Base-by-base conservation (phyloP, 2,113 vertebrate species). In the Chaenocephalus aceratus region DNA sequence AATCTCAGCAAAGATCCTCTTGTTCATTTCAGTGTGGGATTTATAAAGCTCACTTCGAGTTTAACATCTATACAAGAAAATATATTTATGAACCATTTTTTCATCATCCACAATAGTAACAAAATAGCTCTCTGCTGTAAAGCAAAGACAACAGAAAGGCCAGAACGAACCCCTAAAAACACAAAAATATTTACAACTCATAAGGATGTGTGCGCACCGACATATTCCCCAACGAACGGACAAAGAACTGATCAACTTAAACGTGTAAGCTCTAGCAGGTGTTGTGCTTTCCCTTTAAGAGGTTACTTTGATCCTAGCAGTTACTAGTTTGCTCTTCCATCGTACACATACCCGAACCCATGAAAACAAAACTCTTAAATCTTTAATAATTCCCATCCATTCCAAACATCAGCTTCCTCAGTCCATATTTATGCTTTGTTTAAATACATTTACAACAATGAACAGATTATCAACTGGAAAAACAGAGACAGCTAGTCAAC, bases 141-240 rank as follows among this genome's bases (percentile, higher is more conserved):
- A 74, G 60, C 45, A 80, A 70, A 83, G 15, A 77, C 79, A 69
- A 85, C 64, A 52, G 36, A 58, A 80, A 77, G 52, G 79, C 65
- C 48, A 75, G 58, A 48, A 69, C 15, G 45, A 6, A 75, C 30
- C 77, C 72, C 63, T 45, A 58, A 78, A 75, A 79, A 80, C 74
- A 69, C 52, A 68, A 54, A 75, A 85, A 81, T 92, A 94, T 93
- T 84, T 93, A 94, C 90, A 94, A 82, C 60, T 72, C 10, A 72
- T 75, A 52, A 81, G 75, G 62, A 87, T 62, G 75, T 84, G 79
- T 84, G 79, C 4, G 36, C 59, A 41, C 26, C 4, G 16, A 77
- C 68, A 45, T 57, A 83, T 68, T 53, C 77, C 52, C 52, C 56
- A 8, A 75, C 58, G 54, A 41, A 82, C 57, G 44, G 57, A 83